Base-by-base conservation (phyloP, 2,113 vertebrate genomes). In the Oxygymnocypris stewartii region DNA sequence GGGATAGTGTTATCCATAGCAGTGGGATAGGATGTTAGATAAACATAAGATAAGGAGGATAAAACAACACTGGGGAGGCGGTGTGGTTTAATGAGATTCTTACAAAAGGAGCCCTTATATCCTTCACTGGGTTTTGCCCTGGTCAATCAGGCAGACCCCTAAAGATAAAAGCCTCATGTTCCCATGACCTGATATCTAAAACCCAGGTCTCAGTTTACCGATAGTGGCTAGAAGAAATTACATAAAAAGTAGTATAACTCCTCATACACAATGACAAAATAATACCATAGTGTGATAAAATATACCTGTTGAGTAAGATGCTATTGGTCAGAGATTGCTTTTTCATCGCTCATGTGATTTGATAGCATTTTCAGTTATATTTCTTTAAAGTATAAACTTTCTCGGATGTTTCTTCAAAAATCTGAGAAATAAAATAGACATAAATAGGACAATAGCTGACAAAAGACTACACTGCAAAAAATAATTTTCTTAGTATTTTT, bases 11-110 rank as follows among this genome's bases (percentile, higher is more conserved):
- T 85, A 84, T 86, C 87, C 79, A 74, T 37, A 80, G 57, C 61
- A 74, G 79, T 67, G 80, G 85, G 85, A 84, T 87, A 85, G 89
- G 87, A 84, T 74, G 81, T 85, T 73, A 84, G 85, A 90, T 89
- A 84, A 90, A 85, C 87, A 87, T 79, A 61, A 83, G 82, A 76
- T 25, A 31, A 49, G 51, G 49, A 78, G 78, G 71, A 82, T 20
- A 35, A 49, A 84, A 78, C 40, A 79, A 82, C 76, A 61, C 23
- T 35, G 51, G 44, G 80, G 82, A 78, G 75, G 57, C 28, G 54
- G 81, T 87, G 84, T 83, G 82, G 69, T 87, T 87, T 85, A 87
- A 89, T 87, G 83, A 40, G 77, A 57, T 18, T 73, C 35, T 18
- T n/a, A 85, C 78, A 85, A 89, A 87, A 73, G 77, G 23, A 47